phyloP scores from a whole-genome alignment of 2,797 vertebrate genomes.

The Xiphophorus birchmanni region DNA sequence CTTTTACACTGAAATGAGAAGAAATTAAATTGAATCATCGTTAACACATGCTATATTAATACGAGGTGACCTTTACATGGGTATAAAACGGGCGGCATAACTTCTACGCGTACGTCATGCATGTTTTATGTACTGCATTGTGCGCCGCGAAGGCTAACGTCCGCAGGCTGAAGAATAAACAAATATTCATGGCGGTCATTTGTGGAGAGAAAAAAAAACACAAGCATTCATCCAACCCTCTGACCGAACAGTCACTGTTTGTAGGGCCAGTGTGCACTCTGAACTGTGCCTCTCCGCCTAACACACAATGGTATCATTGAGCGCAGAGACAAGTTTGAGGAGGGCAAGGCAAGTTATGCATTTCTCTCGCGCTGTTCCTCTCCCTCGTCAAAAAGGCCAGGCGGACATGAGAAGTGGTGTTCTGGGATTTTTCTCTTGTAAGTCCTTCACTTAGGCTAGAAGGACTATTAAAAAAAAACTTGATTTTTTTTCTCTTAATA shows the following conservation, averaged over 20 bases:
- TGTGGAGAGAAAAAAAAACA: conserved; percentile 60
- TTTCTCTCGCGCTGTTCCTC: conserved; percentile 43
- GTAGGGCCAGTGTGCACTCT: conserved; percentile 72
- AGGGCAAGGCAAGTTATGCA: conserved; percentile 66
- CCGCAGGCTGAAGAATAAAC: conserved; percentile 71
- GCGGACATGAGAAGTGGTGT: conserved; percentile 64
- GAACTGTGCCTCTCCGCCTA: conserved; percentile 72
- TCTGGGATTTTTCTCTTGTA: conserved; percentile 48
- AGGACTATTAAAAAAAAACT: conserved; percentile 9
- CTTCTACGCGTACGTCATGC: conserved; percentile 50
- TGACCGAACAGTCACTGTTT: conserved; percentile 78
- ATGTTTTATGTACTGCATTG: conserved; percentile 37
- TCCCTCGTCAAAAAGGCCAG: conserved; percentile 55
- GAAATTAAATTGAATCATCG: neutral
- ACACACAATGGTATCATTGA: conserved; percentile 80
- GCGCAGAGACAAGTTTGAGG: conserved; percentile 55
- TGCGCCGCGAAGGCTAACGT: conserved; percentile 56
- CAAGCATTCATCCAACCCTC: conserved; percentile 73
- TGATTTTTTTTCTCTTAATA: neutral
- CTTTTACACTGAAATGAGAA: conserved; percentile 85
- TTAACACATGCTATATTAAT: neutral
- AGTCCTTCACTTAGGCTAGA: conserved; percentile 28
- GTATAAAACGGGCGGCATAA: conserved; percentile 41
- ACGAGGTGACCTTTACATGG: conserved; percentile 47
- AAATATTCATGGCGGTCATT: conserved; percentile 73